Evolutionary conservation across 2,113 vertebrate species (phyloP).

Genomic region (Microtus oregoni): DNA sequence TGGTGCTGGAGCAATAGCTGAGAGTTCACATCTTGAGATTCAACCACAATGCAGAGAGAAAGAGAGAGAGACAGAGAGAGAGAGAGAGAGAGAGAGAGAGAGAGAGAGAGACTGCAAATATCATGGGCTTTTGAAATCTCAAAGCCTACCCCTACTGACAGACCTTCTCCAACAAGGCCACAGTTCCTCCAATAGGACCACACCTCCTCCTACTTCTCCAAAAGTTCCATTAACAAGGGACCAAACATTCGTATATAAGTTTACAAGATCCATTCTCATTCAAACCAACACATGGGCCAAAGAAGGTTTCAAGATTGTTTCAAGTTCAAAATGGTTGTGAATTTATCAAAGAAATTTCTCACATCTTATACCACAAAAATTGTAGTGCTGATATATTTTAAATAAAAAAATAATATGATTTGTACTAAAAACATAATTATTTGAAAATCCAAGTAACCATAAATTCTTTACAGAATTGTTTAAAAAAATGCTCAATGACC

Average conservation of each 20-base stretch:
- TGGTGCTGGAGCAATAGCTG: not conserved
- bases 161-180: not conserved
- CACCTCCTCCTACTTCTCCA: not conserved
- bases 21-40: not conserved
- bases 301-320: not conserved
- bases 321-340: slow-evolving; percentile 45
- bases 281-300: not conserved
- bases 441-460: slow-evolving; percentile 37
- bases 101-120: not conserved
- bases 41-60: not conserved
- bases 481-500: not conserved
- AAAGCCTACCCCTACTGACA: not conserved
- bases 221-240: not conserved
- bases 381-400: slow-evolving; percentile 28
- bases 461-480: not conserved
- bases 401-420: slow-evolving; percentile 26
- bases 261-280: too few relatives aligned
- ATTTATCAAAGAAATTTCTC: slow-evolving; percentile 13
- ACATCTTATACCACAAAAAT: not conserved
- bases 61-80: not conserved
- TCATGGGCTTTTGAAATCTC: not conserved
- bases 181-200: not conserved
- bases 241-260: not conserved
- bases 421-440: slow-evolving; percentile 32
- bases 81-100: not conserved